Evolutionary conservation across 2,797 vertebrate species (phyloP).

Genomic region (Masticophis lateralis): DNA sequence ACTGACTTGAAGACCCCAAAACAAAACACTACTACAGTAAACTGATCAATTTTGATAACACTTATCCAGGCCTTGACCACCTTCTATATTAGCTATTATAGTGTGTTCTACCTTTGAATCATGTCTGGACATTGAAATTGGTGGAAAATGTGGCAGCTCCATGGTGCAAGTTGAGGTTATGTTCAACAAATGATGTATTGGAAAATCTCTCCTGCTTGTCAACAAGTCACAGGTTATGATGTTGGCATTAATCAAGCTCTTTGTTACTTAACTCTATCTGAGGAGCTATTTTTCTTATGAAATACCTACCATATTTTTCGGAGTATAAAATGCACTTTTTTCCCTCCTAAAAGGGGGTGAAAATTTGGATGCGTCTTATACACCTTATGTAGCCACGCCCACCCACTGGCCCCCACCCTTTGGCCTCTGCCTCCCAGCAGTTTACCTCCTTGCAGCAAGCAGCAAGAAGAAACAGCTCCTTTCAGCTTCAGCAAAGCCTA

Average conservation of each 20-base stretch:
- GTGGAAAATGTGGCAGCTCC: not conserved
- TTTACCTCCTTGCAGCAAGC: too few relatives aligned
- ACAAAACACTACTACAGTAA: not conserved
- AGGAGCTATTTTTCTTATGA: not conserved
- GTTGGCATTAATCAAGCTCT: not conserved
- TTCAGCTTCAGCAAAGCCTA: too few relatives aligned
- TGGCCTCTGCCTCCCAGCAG: too few relatives aligned
- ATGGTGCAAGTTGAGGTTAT: not conserved
- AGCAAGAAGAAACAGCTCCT: too few relatives aligned
- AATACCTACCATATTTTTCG: not conserved
- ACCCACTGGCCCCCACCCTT: too few relatives aligned
- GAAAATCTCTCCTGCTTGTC: not conserved
- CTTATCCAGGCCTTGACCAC: not conserved
- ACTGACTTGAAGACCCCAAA: not conserved
- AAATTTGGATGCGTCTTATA: too few relatives aligned
- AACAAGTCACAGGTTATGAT: not conserved
- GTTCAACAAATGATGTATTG: not conserved
- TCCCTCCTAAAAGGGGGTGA: too few relatives aligned
- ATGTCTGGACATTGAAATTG: not conserved
- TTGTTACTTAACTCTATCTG: not conserved
- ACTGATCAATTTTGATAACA: not conserved
- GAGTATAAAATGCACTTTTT: too few relatives aligned
- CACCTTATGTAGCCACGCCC: too few relatives aligned
- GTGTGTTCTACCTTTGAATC: not conserved
- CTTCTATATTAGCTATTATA: not conserved